Percentiles rank a stretch among this genome's conserved stretches.
phyloP scores from a whole-genome alignment of 2,888 invertebrate species.

The Lycia hirtaria region DNA sequence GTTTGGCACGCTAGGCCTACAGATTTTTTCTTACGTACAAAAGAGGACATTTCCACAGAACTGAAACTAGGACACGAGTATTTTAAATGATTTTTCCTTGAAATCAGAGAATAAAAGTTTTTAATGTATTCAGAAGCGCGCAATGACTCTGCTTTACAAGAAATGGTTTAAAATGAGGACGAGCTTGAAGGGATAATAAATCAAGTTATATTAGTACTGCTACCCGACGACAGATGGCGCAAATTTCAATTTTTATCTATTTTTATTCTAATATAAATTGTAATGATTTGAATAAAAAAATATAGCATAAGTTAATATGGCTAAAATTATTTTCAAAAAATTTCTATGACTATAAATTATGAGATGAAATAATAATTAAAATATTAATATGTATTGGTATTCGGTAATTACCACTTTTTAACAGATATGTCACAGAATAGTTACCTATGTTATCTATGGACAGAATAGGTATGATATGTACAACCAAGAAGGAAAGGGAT shows the following conservation, averaged over 20 bases:
- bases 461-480: no score
- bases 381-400: no score
- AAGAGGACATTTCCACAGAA: slow-evolving; percentile 72
- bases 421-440: no score
- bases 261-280: no score
- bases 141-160: slow-evolving; percentile 54
- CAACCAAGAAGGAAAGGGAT: no score
- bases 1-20: slow-evolving; percentile 79
- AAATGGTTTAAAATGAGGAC: slow-evolving; percentile 69
- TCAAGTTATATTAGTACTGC: slow-evolving; percentile 56
- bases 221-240: slow-evolving; percentile 76
- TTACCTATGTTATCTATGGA: no score
- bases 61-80: slow-evolving; percentile 69
- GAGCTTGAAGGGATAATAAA: slow-evolving; percentile 56
- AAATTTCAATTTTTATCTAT: slow-evolving; percentile 34
- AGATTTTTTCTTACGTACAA: slow-evolving; percentile 75
- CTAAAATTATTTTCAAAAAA: no score
- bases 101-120: slow-evolving; percentile 56
- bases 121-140: slow-evolving; percentile 43
- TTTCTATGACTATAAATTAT: no score
- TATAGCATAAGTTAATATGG: no score
- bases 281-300: no score
- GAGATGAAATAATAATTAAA: no score
- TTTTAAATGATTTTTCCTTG: slow-evolving; percentile 65
- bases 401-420: no score